Conservation (phyloP, 1,140 invertebrate species). For the Antheraea mylitta region DNA sequence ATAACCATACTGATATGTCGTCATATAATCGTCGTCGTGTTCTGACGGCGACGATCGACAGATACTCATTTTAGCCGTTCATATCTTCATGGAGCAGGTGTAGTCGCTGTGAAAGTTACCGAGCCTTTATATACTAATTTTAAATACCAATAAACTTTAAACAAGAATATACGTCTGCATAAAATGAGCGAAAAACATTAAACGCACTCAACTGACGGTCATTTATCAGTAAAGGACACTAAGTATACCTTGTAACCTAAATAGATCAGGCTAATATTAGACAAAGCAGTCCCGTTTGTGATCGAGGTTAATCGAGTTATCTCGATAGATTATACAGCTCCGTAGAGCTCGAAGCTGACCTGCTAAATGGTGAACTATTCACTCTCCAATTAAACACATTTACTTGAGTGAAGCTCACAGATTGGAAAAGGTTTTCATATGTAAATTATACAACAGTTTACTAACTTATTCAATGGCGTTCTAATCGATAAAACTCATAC, state of each 20-base stretch:
- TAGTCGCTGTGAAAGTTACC: no score
- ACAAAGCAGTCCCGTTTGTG: background rate
- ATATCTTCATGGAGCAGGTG: no score
- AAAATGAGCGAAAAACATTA: background rate
- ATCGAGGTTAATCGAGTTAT: constrained; percentile 4
- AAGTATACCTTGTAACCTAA: background rate
- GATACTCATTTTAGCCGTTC: no score
- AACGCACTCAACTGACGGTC: background rate
- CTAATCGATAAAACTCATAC: no score
- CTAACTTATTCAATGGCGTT: no score
- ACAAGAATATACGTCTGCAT: no score
- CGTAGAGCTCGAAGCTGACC: background rate
- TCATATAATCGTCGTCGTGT: no score
- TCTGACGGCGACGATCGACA: no score
- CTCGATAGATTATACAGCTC: background rate
- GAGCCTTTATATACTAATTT: no score
- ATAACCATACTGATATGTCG: no score
- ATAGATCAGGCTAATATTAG: background rate
- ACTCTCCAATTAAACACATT: background rate
- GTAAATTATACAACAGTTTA: background rate
- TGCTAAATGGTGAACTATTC: background rate
- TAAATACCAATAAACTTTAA: no score
- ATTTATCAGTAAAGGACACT: background rate
- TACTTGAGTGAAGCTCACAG: background rate
- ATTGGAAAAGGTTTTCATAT: background rate